Evolutionary conservation across 2,888 invertebrate species (phyloP).

Genomic region (Leptopilina drosophilae): DNA sequence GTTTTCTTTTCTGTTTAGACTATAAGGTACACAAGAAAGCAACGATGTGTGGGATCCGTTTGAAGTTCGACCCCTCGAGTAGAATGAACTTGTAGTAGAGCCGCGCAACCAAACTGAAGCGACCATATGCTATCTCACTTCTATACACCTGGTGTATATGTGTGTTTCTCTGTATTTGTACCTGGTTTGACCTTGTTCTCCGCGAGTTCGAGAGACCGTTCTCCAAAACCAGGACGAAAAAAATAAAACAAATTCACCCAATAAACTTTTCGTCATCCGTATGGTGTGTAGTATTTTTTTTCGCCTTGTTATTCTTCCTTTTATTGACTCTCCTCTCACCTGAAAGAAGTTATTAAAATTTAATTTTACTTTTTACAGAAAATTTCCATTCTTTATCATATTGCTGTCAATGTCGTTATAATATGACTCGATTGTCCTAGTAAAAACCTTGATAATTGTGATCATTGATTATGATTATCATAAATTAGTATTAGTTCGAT

Average conservation of each 20-base stretch:
- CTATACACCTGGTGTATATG: constrained; percentile 6
- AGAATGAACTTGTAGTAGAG: constrained; percentile 1
- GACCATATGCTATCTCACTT: constrained; percentile 11
- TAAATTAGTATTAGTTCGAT: no score
- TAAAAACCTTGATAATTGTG: no score
- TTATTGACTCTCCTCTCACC: constrained; percentile 10
- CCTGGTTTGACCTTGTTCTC: constrained; percentile 36
- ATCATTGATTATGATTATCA: no score
- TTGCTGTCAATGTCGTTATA: no score
- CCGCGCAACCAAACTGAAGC: constrained; percentile 22
- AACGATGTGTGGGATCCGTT: constrained; percentile 32
- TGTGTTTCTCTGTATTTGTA: background rate
- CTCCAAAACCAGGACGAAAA: constrained; percentile 2
- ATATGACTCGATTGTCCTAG: no score
- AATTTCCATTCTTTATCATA: no score
- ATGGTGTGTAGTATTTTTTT: background rate
- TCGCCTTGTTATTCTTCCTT: background rate
- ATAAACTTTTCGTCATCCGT: constrained; percentile 23
- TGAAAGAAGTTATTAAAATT: background rate
- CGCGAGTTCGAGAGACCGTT: constrained; percentile 7
- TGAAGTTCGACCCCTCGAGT: constrained; percentile 13
- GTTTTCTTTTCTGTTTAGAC: no score
- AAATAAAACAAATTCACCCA: constrained; percentile 15
- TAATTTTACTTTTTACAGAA: no score
- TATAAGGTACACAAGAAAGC: background rate